Conservation (phyloP, 2,797 vertebrate genomes). For the Spondyliosoma cantharus region DNA sequence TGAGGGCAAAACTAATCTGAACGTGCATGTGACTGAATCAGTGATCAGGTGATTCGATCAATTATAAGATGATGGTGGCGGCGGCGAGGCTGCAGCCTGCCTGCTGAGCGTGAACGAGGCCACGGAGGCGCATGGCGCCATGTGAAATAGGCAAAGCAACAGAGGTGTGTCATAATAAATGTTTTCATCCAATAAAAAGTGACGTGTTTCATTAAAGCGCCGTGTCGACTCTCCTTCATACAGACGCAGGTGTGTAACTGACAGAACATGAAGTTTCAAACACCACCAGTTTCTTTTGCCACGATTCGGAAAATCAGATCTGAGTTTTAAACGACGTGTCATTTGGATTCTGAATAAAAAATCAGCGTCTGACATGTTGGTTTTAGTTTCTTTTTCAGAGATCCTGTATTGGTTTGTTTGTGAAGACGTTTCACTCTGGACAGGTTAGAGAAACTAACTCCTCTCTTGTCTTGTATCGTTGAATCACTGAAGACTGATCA, state of each 20-base stretch:
- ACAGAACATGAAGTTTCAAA: too few species aligned
- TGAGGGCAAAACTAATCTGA: not conserved
- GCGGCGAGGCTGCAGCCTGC: not conserved
- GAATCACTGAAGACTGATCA: too few species aligned
- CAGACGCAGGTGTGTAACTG: not conserved
- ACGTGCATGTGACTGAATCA: not conserved
- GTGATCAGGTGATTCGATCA: not conserved
- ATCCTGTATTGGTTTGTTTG: too few species aligned
- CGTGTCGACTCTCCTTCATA: not conserved
- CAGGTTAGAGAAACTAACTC: too few species aligned
- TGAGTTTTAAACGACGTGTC: too few species aligned
- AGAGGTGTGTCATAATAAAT: slow-evolving; percentile 77
- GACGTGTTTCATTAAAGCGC: slow-evolving; percentile 65
- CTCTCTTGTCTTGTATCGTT: too few species aligned
- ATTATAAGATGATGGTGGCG: not conserved
- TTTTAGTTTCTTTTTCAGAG: too few species aligned
- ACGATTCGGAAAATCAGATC: too few species aligned
- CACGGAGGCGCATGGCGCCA: slow-evolving; percentile 36
- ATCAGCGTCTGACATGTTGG: too few species aligned
- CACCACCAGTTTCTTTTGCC: too few species aligned
- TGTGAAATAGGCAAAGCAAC: slow-evolving; percentile 68
- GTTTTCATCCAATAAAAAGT: slow-evolving; percentile 83
- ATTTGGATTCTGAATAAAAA: too few species aligned
- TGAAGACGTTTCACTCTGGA: too few species aligned
- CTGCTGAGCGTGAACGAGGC: slow-evolving; percentile 45